phyloP scores from a whole-genome alignment of 2,797 vertebrate species.

The Rhynchonycteris naso region DNA sequence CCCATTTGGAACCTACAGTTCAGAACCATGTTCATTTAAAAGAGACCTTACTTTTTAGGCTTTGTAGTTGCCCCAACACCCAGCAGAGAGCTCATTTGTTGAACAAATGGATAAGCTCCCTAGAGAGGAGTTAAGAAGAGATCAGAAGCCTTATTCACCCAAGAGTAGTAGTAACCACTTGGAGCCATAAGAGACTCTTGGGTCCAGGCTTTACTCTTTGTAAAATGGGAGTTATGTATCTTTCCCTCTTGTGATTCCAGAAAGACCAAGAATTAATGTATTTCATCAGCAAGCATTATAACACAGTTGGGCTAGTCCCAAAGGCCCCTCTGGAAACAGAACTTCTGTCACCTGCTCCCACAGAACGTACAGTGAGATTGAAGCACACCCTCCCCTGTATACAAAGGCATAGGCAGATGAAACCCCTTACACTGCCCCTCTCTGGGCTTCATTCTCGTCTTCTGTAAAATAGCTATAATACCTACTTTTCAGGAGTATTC shows the following conservation, averaged over 20 bases:
- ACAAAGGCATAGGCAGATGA: background rate
- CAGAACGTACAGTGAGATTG: background rate
- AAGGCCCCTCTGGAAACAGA: background rate
- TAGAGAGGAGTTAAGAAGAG: constrained; percentile 6
- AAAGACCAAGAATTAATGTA: constrained; percentile 35
- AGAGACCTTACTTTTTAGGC: background rate
- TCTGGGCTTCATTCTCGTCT: background rate
- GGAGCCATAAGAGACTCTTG: background rate
- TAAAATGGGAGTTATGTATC: constrained; percentile 26
- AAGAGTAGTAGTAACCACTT: background rate
- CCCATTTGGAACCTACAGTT: background rate
- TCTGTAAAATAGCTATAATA: background rate
- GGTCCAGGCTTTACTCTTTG: background rate
- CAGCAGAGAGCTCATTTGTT: background rate
- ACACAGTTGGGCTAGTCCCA: background rate
- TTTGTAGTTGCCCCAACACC: background rate
- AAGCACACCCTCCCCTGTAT: background rate
- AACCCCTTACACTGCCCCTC: background rate
- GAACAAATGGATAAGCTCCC: background rate
- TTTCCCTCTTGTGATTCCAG: background rate
- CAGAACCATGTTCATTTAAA: background rate
- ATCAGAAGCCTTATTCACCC: background rate
- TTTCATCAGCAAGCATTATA: background rate
- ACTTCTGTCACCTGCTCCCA: background rate
- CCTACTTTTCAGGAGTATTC: background rate